Conservation (phyloP, 2,797 vertebrate genomes). For the Alca torda region DNA sequence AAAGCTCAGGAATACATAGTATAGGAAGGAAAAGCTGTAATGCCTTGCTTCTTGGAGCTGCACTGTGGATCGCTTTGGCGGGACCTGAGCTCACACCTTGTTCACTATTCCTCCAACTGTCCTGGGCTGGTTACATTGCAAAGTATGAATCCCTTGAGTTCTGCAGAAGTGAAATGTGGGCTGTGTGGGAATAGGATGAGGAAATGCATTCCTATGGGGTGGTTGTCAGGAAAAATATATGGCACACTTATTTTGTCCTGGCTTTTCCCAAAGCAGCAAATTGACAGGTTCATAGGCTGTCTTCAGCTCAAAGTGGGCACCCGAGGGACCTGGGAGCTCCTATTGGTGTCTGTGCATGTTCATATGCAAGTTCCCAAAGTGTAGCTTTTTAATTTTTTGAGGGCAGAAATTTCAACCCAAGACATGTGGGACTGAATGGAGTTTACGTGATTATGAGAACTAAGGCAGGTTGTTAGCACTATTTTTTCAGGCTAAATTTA, state of each 20-base stretch:
- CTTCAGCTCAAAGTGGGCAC: background rate
- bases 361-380: background rate
- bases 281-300: background rate
- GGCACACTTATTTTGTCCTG: background rate
- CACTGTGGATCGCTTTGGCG: background rate
- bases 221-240: background rate
- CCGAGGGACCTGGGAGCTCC: background rate
- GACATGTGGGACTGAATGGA: background rate
- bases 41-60: background rate
- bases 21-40: background rate
- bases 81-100: background rate
- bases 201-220: background rate
- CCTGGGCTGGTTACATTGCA: background rate
- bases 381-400: background rate
- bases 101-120: background rate
- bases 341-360: background rate
- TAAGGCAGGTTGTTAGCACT: background rate
- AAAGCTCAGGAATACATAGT: background rate
- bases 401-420: background rate
- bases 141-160: background rate
- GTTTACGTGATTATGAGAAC: background rate
- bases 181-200: background rate
- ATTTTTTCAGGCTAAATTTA: background rate
- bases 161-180: background rate
- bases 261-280: background rate